Conservation (phyloP, 2,888 invertebrate genomes). For the Prosopocoilus inquinatus region DNA sequence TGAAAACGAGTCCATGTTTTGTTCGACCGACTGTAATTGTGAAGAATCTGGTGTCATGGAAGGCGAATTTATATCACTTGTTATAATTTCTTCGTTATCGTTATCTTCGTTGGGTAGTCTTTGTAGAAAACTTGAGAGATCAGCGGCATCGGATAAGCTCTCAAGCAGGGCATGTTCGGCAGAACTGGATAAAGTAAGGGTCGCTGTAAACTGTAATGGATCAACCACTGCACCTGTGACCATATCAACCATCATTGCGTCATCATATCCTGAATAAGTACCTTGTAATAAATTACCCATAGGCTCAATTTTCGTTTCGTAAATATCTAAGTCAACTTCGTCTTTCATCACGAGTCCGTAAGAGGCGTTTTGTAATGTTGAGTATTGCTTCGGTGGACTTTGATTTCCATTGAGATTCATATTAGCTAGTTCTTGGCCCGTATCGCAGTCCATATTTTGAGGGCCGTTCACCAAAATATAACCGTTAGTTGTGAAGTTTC, state of each 20-base stretch:
- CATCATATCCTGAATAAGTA: slow-evolving; percentile 65
- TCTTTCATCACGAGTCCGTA: slow-evolving; percentile 79
- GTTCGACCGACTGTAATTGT: slow-evolving; percentile 52
- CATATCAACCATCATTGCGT: slow-evolving; percentile 83
- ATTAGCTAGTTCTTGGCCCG: slow-evolving; percentile 60
- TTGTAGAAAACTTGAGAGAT: slow-evolving; percentile 73
- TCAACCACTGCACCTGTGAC: slow-evolving; percentile 74
- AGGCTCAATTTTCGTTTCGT: slow-evolving; percentile 71
- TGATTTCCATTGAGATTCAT: slow-evolving; percentile 53
- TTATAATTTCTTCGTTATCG: slow-evolving; percentile 62
- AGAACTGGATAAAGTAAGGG: slow-evolving; percentile 74
- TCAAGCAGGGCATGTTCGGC: slow-evolving; percentile 76
- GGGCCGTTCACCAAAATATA: slow-evolving; percentile 68
- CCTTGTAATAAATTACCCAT: slow-evolving; percentile 62
- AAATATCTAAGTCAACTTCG: slow-evolving; percentile 70
- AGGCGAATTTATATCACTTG: slow-evolving; percentile 70
- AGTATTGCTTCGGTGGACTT: slow-evolving; percentile 66
- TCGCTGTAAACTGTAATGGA: slow-evolving; percentile 79
- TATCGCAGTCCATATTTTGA: slow-evolving; percentile 75
- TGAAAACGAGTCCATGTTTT: slow-evolving; percentile 68
- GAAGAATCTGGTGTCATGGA: slow-evolving; percentile 69
- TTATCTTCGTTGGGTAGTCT: slow-evolving; percentile 62
- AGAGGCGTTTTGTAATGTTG: slow-evolving; percentile 76
- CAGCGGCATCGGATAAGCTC: slow-evolving; percentile 76
- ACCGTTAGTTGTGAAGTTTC: slow-evolving; percentile 62